A percentile compares a stretch with the other conserved stretches of the same genome.
Evolutionary conservation across 1,140 invertebrate species (phyloP).

Genomic region (Hylyphantes graminicola): DNA sequence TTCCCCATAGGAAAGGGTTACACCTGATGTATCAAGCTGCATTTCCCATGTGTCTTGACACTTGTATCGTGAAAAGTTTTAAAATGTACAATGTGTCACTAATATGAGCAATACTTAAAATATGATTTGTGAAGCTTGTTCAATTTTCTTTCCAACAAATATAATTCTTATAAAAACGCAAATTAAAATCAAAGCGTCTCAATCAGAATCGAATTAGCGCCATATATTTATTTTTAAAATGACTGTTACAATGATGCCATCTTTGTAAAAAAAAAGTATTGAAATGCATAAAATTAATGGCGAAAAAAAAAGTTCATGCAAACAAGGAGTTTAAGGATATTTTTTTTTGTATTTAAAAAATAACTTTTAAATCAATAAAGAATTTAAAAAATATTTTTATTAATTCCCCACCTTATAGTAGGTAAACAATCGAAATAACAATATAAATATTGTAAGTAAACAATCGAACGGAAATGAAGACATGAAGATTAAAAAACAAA

Average conservation of each 20-base stretch:
- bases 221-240: neutral
- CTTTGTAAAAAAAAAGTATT: neutral
- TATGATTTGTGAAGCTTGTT: neutral
- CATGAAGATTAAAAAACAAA: neutral
- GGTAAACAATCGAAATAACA: too few relatives aligned
- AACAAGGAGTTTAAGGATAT: neutral
- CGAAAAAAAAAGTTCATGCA: neutral
- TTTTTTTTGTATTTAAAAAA: too few relatives aligned
- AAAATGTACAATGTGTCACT: too few relatives aligned
- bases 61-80: too few relatives aligned
- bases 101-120: neutral
- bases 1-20: too few relatives aligned
- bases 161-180: neutral
- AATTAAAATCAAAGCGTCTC: neutral
- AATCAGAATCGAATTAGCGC: neutral
- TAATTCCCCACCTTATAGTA: neutral
- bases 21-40: too few relatives aligned
- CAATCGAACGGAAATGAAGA: neutral
- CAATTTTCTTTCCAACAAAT: neutral
- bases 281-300: neutral
- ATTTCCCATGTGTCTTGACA: too few relatives aligned
- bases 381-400: neutral
- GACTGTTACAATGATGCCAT: neutral
- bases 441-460: neutral
- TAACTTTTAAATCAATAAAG: neutral